These are phyloP conservation scores for Slavum lentiscoides DNA, from an alignment of 2,888 invertebrate genomes.

Conservation along the genomic window DNA sequence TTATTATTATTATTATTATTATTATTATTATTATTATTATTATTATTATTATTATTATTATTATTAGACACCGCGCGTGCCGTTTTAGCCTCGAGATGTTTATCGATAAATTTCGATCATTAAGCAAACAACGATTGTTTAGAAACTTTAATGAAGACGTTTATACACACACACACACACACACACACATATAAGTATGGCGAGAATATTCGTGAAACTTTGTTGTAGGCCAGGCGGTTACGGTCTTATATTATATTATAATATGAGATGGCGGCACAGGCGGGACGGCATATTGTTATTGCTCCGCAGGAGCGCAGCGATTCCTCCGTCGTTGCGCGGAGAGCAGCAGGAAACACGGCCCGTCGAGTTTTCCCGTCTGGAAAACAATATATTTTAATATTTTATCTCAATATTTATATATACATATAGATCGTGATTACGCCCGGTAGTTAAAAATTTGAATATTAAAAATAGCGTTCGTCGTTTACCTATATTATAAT, in stretches of 20 bases:
- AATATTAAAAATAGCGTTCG: not conserved
- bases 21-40: too few relatives aligned
- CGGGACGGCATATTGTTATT: not conserved
- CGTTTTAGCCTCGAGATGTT: not conserved
- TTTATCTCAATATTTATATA: not conserved
- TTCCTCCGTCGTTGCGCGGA: not conserved
- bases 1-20: too few relatives aligned
- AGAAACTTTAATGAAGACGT: conserved; percentile 13
- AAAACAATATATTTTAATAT: not conserved
- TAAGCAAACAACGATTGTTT: conserved; percentile 18
- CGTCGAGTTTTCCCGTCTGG: conserved; percentile 17
- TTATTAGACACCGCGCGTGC: too few relatives aligned
- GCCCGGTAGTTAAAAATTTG: conserved; percentile 5
- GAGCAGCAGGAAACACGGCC: not conserved
- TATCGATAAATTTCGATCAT: conserved; percentile 21
- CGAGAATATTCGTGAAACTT: conserved; percentile 9
- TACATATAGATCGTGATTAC: too few relatives aligned
- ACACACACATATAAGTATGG: not conserved
- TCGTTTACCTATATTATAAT: too few relatives aligned
- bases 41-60: not conserved
- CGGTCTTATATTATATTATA: too few relatives aligned
- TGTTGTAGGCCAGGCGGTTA: not conserved
- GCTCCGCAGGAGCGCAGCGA: not conserved
- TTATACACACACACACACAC: too few relatives aligned
- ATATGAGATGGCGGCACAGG: too few relatives aligned